These are phyloP conservation scores for Melipona quadrifasciata DNA, from an alignment of 1,140 invertebrate species.

Conservation along the genomic window DNA sequence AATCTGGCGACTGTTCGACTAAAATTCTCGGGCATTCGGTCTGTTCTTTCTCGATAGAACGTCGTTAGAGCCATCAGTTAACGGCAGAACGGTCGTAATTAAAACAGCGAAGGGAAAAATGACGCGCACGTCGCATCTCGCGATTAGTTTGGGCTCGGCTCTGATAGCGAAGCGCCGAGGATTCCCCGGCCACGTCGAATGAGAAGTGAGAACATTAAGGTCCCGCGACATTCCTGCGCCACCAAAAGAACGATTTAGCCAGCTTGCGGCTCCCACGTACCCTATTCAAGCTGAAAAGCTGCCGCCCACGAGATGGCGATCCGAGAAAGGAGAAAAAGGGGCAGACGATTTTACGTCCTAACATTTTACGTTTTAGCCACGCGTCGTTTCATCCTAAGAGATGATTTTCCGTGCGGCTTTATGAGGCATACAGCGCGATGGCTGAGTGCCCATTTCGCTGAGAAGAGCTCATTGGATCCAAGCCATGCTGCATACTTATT, in stretches of 20 bases:
- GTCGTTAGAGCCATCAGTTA: neutral
- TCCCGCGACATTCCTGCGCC: constrained; percentile 32
- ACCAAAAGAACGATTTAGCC: constrained; percentile 44
- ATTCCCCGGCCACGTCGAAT: constrained; percentile 11
- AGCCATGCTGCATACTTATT: constrained; percentile 9
- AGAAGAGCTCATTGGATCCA: constrained; percentile 57
- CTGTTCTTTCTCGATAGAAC: neutral
- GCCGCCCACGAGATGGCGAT: constrained; percentile 29
- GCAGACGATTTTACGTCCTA: constrained; percentile 55
- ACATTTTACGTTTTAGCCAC: constrained; percentile 63
- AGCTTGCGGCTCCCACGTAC: neutral
- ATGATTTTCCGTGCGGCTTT: constrained; percentile 61
- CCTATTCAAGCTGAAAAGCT: constrained; percentile 43
- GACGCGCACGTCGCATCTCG: constrained; percentile 4
- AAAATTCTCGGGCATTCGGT: neutral
- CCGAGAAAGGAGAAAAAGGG: constrained; percentile 16
- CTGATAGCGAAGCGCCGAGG: constrained; percentile 2
- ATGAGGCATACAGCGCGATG: constrained; percentile 63
- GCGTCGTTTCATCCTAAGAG: constrained; percentile 61
- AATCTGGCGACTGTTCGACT: too few species aligned
- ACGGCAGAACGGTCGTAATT: constrained; percentile 30
- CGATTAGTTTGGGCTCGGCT: constrained; percentile 6
- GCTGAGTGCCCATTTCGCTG: constrained; percentile 55
- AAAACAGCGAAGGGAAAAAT: constrained; percentile 28
- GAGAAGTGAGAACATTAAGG: constrained; percentile 45